A percentile compares a stretch with the other conserved stretches of the same genome.
Conservation (phyloP, 2,888 invertebrate genomes). For the Dynastes tityus region DNA sequence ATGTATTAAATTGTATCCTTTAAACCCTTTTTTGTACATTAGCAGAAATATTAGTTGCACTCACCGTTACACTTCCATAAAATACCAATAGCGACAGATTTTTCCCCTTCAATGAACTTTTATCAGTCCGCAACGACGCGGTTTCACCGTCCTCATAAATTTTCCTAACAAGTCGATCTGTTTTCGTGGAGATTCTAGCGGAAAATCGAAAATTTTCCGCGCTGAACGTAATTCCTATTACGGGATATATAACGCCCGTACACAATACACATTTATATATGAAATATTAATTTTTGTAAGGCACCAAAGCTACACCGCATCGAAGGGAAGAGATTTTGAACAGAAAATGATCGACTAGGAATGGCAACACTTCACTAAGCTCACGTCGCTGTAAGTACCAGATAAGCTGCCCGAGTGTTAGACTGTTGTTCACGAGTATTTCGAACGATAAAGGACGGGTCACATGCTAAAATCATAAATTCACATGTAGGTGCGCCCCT, state of each 20-base stretch:
- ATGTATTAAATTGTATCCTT: no score
- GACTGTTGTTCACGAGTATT: neutral
- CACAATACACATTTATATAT: neutral
- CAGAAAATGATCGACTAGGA: neutral
- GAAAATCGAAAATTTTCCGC: constrained; percentile 43
- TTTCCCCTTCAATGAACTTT: neutral
- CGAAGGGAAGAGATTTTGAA: neutral
- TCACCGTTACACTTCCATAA: neutral
- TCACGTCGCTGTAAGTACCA: constrained; percentile 10
- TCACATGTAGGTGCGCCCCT: neutral
- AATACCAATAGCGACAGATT: neutral
- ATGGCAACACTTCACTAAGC: neutral
- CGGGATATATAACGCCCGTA: neutral
- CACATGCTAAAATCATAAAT: neutral
- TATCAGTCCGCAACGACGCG: neutral
- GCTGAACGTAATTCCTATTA: constrained; percentile 8
- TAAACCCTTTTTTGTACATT: no score
- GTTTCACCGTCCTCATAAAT: constrained; percentile 13
- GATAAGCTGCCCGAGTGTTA: constrained; percentile 8
- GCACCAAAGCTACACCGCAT: neutral
- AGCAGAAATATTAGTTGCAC: no score
- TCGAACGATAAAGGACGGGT: neutral
- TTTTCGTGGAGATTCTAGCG: constrained; percentile 38
- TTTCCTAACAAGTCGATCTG: constrained; percentile 44
- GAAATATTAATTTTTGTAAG: constrained; percentile 18